phyloP scores from a whole-genome alignment of 2,888 invertebrate genomes.

The Rhamphomyia laevipes region DNA sequence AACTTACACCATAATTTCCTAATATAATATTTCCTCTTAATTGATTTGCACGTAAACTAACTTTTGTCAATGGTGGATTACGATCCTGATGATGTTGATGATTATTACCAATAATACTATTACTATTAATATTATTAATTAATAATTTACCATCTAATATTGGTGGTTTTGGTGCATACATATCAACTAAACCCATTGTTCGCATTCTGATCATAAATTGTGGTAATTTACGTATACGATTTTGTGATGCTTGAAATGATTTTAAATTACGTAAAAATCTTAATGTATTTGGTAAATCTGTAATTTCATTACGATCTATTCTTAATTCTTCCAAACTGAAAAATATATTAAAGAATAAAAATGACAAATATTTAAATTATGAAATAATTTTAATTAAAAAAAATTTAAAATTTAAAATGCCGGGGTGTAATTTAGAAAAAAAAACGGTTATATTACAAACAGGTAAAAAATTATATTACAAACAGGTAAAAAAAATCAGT shows the following conservation, averaged over 20 bases:
- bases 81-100: not conserved
- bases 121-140: not conserved
- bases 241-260: slow-evolving; percentile 47
- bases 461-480: too few relatives aligned
- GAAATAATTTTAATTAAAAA: too few relatives aligned
- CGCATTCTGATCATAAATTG: slow-evolving; percentile 44
- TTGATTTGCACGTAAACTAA: slow-evolving; percentile 66
- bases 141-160: not conserved
- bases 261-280: slow-evolving; percentile 48
- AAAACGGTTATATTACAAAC: too few relatives aligned
- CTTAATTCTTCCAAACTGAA: slow-evolving; percentile 58
- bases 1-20: slow-evolving; percentile 72
- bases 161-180: slow-evolving; percentile 14
- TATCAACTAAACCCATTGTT: slow-evolving; percentile 33
- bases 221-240: slow-evolving; percentile 40
- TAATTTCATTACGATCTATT: slow-evolving; percentile 59
- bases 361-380: too few relatives aligned
- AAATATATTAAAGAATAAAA: not conserved
- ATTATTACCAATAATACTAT: not conserved
- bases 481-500: too few relatives aligned
- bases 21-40: slow-evolving; percentile 74
- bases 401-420: too few relatives aligned
- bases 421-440: too few relatives aligned
- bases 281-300: slow-evolving; percentile 47
- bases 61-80: slow-evolving; percentile 48